These are phyloP conservation scores for Trypoxylon attenuatum DNA, from an alignment of 2,888 invertebrate species.

Conservation along the genomic window DNA sequence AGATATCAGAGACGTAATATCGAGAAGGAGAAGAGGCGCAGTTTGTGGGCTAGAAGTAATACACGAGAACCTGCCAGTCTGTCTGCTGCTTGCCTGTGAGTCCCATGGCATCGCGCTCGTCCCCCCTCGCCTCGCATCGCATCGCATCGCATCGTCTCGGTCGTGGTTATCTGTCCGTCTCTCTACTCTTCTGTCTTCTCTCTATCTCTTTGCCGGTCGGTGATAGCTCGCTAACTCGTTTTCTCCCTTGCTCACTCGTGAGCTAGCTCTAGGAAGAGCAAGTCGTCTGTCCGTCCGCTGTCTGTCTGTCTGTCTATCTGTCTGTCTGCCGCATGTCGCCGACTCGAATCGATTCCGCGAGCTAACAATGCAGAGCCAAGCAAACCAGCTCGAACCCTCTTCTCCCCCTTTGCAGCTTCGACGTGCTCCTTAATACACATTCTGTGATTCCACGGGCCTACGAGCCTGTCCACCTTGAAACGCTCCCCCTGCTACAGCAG, in stretches of 20 bases:
- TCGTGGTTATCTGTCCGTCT: constrained; percentile 23
- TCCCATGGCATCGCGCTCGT: no score
- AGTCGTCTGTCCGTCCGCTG: not conserved
- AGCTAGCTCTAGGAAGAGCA: no score
- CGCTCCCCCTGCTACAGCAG: constrained; percentile 1
- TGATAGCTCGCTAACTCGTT: no score
- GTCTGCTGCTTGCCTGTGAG: constrained; percentile 34
- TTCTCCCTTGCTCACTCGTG: no score
- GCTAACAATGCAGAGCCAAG: constrained; percentile 43
- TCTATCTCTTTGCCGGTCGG: constrained; percentile 20
- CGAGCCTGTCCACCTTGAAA: constrained; percentile 6
- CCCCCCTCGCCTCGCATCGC: no score
- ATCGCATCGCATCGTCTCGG: constrained; percentile 8
- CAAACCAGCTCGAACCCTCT: constrained; percentile 8
- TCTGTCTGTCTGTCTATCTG: constrained; percentile 32
- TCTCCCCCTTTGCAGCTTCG: constrained; percentile 8
- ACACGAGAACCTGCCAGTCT: constrained; percentile 49
- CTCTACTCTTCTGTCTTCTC: constrained; percentile 25
- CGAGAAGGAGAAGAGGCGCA: constrained; percentile 53
- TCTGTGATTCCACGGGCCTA: constrained; percentile 2
- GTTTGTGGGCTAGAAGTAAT: constrained; percentile 61
- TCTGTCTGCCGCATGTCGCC: constrained; percentile 46
- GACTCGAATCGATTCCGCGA: constrained; percentile 48
- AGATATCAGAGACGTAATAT: constrained; percentile 59
- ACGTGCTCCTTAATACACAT: constrained; percentile 23